Conservation (phyloP, 2,797 vertebrate genomes). For the Chaetodon trifasciatus region DNA sequence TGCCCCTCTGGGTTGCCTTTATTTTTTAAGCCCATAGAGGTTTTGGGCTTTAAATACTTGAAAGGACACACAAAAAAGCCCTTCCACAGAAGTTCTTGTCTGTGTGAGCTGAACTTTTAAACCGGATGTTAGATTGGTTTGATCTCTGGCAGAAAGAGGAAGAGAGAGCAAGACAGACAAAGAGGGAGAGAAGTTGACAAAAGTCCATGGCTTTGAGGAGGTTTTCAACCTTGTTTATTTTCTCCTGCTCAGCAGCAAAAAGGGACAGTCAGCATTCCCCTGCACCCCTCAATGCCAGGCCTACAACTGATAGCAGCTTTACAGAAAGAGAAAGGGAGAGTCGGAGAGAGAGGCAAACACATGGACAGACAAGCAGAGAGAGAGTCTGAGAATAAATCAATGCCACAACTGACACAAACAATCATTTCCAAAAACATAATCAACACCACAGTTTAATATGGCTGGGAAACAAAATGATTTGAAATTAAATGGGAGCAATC, state of each 20-base stretch:
- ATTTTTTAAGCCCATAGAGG: constrained; percentile 51
- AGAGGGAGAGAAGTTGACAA: constrained; percentile 34
- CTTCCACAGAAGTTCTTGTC: constrained; percentile 20
- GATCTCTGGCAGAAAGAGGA: constrained; percentile 49
- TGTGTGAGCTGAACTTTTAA: constrained; percentile 51
- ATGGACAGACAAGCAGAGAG: neutral
- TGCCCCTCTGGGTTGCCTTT: constrained; percentile 57
- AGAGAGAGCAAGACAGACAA: constrained; percentile 27
- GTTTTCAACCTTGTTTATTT: constrained; percentile 68
- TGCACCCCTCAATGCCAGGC: constrained; percentile 20
- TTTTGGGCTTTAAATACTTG: constrained; percentile 52
- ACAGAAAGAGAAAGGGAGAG: constrained; percentile 41
- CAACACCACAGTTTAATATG: neutral
- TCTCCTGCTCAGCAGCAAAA: constrained; percentile 79
- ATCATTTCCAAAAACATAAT: neutral
- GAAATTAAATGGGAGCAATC: constrained; percentile 17
- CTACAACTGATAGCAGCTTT: constrained; percentile 48
- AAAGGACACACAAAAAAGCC: constrained; percentile 33
- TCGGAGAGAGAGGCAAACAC: neutral
- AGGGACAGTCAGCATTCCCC: constrained; percentile 78
- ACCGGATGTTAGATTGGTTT: constrained; percentile 49
- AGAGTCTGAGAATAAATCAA: constrained; percentile 7
- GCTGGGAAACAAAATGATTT: neutral
- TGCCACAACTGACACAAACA: constrained; percentile 1
- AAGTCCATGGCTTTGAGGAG: constrained; percentile 42